Percentiles rank a stretch among this genome's conserved stretches.
Conservation (phyloP, 1,140 invertebrate species). For the Cheumatopsyche charites region DNA sequence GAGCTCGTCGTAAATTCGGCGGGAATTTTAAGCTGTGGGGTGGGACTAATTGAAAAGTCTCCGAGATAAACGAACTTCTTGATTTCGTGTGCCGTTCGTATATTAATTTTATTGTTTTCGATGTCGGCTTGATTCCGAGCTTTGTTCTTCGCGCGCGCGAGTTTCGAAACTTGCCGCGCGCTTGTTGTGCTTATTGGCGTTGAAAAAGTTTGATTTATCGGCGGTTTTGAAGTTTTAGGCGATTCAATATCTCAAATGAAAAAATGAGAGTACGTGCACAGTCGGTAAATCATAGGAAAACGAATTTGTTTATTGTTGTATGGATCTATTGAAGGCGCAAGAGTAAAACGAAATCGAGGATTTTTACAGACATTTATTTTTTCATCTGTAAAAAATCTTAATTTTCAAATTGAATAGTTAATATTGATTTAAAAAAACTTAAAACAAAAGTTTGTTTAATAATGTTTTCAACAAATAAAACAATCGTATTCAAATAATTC, state of each 20-base stretch:
- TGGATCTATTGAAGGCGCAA: too few species aligned
- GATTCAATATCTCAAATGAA: background rate
- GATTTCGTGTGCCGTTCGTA: background rate
- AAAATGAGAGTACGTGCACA: background rate
- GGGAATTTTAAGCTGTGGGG: background rate
- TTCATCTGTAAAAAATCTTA: too few species aligned
- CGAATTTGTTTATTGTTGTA: too few species aligned
- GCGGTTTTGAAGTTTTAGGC: background rate
- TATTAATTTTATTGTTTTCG: slow-evolving; percentile 9
- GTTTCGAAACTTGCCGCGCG: background rate
- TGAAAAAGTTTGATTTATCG: background rate
- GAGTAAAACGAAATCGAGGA: too few species aligned
- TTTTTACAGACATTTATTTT: too few species aligned
- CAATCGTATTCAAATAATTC: too few species aligned
- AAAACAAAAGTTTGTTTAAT: too few species aligned
- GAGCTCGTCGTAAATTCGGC: slow-evolving; percentile 36
- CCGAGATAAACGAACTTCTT: slow-evolving; percentile 32
- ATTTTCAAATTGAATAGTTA: too few species aligned
- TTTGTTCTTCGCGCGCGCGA: background rate
- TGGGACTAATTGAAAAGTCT: slow-evolving; percentile 36
- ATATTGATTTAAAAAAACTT: too few species aligned
- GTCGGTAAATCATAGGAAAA: too few species aligned
- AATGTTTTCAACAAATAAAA: too few species aligned
- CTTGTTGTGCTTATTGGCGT: background rate
- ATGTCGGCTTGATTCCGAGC: background rate